These are phyloP conservation scores for Lordiphosa stackelbergi DNA, from an alignment of 1,140 invertebrate genomes.

Conservation along the genomic window DNA sequence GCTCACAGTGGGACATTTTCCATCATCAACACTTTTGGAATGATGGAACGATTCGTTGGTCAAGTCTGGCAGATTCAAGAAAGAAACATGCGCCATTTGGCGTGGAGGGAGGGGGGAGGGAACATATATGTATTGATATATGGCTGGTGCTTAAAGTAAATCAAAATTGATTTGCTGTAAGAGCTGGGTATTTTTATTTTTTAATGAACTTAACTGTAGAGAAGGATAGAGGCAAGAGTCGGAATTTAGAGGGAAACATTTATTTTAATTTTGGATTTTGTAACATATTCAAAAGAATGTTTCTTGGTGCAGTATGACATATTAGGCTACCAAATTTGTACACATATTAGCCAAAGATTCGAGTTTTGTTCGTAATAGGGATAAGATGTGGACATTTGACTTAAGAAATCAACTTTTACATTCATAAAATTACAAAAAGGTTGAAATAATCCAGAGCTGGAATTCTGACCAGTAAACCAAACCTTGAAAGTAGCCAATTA, in stretches of 20 bases:
- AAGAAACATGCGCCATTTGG: slow-evolving; percentile 35
- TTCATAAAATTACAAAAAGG: no score
- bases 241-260: not conserved
- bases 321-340: no score
- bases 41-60: slow-evolving; percentile 67
- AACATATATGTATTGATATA: slow-evolving; percentile 42
- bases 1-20: slow-evolving; percentile 68
- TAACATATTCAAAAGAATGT: no score
- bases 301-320: no score
- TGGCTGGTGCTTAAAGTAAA: slow-evolving; percentile 51
- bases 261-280: not conserved
- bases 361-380: no score
- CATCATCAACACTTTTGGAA: slow-evolving; percentile 65
- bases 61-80: slow-evolving; percentile 39
- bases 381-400: no score
- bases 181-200: slow-evolving; percentile 30
- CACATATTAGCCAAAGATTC: no score
- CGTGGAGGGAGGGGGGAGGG: slow-evolving; percentile 18
- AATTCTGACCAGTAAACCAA: no score
- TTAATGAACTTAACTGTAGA: slow-evolving; percentile 52
- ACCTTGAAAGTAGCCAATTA: no score
- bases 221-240: not conserved
- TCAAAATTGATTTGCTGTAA: slow-evolving; percentile 66
- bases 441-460: no score
- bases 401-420: no score